Base-by-base conservation (phyloP, 1,140 invertebrate genomes). In the Drosophila tani region DNA sequence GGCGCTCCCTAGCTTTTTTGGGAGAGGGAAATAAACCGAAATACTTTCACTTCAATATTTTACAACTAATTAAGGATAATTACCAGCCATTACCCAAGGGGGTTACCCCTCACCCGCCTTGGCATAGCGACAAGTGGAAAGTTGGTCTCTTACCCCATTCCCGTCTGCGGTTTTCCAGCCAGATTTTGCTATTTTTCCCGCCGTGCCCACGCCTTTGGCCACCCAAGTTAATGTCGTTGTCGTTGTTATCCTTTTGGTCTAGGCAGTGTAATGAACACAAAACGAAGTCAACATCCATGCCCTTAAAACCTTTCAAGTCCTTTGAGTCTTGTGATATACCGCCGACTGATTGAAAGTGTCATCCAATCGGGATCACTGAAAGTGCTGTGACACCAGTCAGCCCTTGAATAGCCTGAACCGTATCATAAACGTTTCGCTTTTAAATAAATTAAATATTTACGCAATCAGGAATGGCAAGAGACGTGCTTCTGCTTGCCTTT, bases 11-110 rank as follows among this genome's bases (percentile, higher is more conserved):
- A 32, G 45, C 38, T 51, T 58, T 7, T 51, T 56, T 60, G 40
- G 45, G 14, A 45, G 27, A 19, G n/a, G 17, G 47, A 38, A 55
- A 29, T 29, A 56, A 67, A 75, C 51, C 65, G 55, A 88, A 78
- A 83, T 71, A 88, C 63, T 83, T 85, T 29, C 27, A 29, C 27
- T 29, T 29, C 27, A 29, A 29, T 29, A 29, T 29, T 29, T 80
- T 90, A 91, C 86, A 90, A 90, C 86, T 90, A 90, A 91, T 90
- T 85, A 90, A 64, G 86, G 75, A 90, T 91, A 91, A 90, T 91
- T 90, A 90, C 66, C 85, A 82, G 75, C 58, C 81, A 85, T 90
- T 90, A 85, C 85, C 70, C 81, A 64, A 77, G 79, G 69, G 75
- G 65, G 58, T 81, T 82, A 51, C 6, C 27, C 27, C 27, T 7